Conservation (phyloP, 2,113 vertebrate genomes). For the Nothocercus julius region DNA sequence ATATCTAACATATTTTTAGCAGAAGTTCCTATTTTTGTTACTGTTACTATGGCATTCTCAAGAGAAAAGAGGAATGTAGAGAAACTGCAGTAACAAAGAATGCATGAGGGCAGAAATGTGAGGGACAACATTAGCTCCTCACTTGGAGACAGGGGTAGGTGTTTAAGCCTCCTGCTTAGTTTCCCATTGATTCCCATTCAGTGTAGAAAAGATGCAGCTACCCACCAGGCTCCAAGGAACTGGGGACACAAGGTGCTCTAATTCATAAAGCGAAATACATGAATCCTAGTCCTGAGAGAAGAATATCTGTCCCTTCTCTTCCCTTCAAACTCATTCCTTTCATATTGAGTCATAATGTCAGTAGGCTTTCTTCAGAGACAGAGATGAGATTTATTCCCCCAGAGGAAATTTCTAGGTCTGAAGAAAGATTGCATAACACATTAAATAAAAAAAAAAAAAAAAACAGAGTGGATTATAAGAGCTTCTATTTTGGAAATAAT, state of each 20-base stretch:
- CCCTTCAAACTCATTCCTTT: background rate
- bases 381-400: background rate
- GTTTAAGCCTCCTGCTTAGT: background rate
- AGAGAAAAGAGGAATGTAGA: background rate
- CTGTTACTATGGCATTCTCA: background rate
- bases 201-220: background rate
- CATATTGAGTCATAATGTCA: rapidly evolving
- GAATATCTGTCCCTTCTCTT: background rate
- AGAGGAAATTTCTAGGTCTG: background rate
- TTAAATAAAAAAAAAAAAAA: background rate
- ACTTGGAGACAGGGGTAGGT: background rate
- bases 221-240: background rate
- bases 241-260: background rate
- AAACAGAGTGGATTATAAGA: background rate
- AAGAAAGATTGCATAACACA: background rate
- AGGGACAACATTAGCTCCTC: background rate
- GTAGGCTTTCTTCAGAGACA: background rate
- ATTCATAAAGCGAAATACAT: background rate
- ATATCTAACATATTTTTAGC: background rate
- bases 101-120: background rate
- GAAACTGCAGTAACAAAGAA: background rate
- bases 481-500: background rate
- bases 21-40: background rate
- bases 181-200: background rate
- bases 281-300: background rate